Evolutionary conservation across 2,888 invertebrate species (phyloP), one percentile per base, ranked within the genome.

Genomic region (Tortricodes alternella): DNA sequence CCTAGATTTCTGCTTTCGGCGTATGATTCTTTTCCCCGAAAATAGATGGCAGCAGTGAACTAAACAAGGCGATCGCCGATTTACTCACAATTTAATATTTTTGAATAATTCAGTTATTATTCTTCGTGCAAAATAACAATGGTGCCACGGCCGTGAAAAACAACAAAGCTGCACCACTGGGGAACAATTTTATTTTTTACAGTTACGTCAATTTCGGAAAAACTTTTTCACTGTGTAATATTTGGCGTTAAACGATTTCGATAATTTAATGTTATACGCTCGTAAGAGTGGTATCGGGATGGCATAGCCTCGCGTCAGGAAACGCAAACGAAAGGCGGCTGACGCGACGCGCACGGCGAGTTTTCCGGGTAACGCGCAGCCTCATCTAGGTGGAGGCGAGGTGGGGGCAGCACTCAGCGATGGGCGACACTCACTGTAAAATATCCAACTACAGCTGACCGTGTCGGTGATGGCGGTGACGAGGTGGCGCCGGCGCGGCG

Each of bases 391-490:
- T 24, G 55, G 46, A 62, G 50, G 61, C 53, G 58, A 46, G 56
- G 61, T 39, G 53, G 41, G 56, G 49, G 66, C 43, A 46, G 60
- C n/a, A n/a, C n/a, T 27, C 58, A 27, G 43, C 58, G 55, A 27
- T 62, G 62, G 61, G 60, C 69, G 80, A 86, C 85, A 90, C 91
- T 92, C 94, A 93, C 94, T 94, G 89, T 94, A 94, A 82, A 94
- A 93, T 88, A 94, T 94, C 94, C 94, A 94, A 91, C 94, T 94
- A 85, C 94, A 93, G 89, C 93, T 94, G 84, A 94, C 91, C 66
- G 87, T 93, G 88, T 94, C 93, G 78, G 93, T 92, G 81, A 92
- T 83, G 78, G 92, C 91, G 78, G 92, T 92, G 83, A 93, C 91
- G 79, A 93, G 84, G 75, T 70, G 67, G 69, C 70, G 77, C 62